These are phyloP conservation scores for Melozone crissalis DNA, from an alignment of 2,113 vertebrate genomes.

Conservation along the genomic window DNA sequence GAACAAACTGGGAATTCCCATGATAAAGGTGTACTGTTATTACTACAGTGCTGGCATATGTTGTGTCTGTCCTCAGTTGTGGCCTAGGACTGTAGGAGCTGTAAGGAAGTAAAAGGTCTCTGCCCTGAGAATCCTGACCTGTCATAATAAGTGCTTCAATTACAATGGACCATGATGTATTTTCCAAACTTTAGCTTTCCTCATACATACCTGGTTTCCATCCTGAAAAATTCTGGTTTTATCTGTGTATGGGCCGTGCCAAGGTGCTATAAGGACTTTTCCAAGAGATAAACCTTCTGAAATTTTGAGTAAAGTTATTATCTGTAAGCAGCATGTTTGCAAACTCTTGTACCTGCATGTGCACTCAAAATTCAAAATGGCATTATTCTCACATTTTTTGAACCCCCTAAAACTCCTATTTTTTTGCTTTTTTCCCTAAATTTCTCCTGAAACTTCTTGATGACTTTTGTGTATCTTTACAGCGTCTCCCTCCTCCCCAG, in stretches of 20 bases:
- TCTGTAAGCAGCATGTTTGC: not conserved
- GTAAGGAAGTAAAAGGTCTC: not conserved
- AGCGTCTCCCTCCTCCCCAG: not conserved
- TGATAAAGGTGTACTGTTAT: not conserved
- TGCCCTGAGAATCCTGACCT: not conserved
- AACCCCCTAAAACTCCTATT: rapidly evolving
- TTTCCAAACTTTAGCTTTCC: not conserved
- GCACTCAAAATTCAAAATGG: not conserved
- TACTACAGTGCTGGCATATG: not conserved
- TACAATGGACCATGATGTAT: not conserved
- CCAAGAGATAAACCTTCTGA: not conserved
- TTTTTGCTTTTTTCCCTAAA: not conserved
- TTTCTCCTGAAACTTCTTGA: not conserved
- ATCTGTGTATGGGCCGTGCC: not conserved
- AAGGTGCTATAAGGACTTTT: not conserved
- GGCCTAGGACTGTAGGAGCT: not conserved
- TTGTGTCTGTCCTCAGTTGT: not conserved
- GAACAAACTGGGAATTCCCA: not conserved
- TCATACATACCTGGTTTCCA: not conserved
- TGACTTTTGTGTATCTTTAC: not conserved
- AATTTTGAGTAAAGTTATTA: not conserved
- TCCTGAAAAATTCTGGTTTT: not conserved
- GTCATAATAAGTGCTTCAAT: not conserved
- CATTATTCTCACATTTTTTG: not conserved
- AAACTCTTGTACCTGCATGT: not conserved